Evolutionary conservation across 2,797 vertebrate genomes (phyloP), one percentile per base, ranked within the genome.

Genomic region (Salarias fasciatus): DNA sequence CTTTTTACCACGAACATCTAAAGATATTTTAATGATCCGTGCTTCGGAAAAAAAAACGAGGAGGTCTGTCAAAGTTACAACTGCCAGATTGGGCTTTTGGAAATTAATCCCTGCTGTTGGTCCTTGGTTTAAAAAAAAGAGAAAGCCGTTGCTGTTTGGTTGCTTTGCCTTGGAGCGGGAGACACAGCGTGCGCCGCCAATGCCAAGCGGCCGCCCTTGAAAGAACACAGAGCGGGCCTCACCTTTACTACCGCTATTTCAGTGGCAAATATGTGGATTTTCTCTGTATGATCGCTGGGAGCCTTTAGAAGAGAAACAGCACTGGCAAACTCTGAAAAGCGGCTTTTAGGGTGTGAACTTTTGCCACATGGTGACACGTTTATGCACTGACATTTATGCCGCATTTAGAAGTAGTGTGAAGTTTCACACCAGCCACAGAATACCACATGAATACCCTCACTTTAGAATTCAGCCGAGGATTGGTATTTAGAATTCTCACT

Each of bases 21-120:
- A 48, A 33, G 43, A 64, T 41, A 31, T 72, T 77, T 72, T 71
- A 79, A 78, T 78, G 61, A 79, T 70, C 56, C 60, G 14, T 40
- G 54, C 47, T 48, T 46, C 63, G n/a, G n/a, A n/a, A n/a, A 31
- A 10, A 38, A 61, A 60, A 52, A 59, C 5, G 7, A 64, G 10
- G 42, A 53, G 35, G 31, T 29, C 57, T 36, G 11, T 37, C 8
- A 11, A 3, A 35, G 18, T 38, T 31, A 7, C 43, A 59, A 55
- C 28, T 49, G 41, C 14, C 13, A 18, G 41, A 47, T 11, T 3
- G 3, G 15, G 48, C 52, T 24, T 69, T 44, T 37, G 13, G 33
- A 59, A 63, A 80, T 41, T 0, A 59, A 45, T 60, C 68, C 53
- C 64, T 37, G 54, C 67, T 79, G 62, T 54, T 72, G 64, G 73